A percentile compares a stretch with the other conserved stretches of the same genome.
phyloP scores from a whole-genome alignment of 2,113 vertebrate genomes.

The Protobothrops mucrosquamatus region DNA sequence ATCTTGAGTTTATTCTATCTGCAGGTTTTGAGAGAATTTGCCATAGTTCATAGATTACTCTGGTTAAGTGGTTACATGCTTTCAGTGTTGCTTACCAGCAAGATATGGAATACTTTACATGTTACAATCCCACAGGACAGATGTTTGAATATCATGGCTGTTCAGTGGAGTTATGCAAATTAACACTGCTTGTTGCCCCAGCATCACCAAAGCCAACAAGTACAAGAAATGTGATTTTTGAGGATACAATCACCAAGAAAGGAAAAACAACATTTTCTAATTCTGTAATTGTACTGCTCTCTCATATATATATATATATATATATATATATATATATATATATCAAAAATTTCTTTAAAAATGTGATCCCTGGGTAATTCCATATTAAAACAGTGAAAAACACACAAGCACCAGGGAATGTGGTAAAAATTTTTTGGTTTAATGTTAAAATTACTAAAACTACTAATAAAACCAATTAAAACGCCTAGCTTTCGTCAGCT shows the following conservation, averaged over 20 bases:
- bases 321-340: no score
- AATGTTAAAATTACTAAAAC: no score
- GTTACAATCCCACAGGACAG: neutral
- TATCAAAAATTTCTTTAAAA: no score
- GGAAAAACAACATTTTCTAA: neutral
- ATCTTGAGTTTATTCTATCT: neutral
- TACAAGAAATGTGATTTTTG: neutral
- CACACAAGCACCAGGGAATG: no score
- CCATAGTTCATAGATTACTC: neutral
- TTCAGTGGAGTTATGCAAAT: neutral
- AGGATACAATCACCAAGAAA: neutral
- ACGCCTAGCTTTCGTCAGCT: no score
- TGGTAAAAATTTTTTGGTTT: no score
- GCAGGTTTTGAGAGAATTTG: neutral
- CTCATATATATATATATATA: neutral
- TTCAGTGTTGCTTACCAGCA: neutral
- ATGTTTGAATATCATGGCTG: neutral
- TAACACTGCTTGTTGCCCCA: neutral
- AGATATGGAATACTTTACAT: neutral
- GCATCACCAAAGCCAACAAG: neutral
- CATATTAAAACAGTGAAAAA: no score
- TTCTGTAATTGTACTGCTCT: neutral
- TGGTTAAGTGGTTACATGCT: neutral
- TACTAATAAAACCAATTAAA: no score
- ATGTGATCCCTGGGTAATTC: no score